Evolutionary conservation across 2,888 invertebrate species (phyloP), one percentile per base, ranked within the genome.

Genomic region (Tineola bisselliella): DNA sequence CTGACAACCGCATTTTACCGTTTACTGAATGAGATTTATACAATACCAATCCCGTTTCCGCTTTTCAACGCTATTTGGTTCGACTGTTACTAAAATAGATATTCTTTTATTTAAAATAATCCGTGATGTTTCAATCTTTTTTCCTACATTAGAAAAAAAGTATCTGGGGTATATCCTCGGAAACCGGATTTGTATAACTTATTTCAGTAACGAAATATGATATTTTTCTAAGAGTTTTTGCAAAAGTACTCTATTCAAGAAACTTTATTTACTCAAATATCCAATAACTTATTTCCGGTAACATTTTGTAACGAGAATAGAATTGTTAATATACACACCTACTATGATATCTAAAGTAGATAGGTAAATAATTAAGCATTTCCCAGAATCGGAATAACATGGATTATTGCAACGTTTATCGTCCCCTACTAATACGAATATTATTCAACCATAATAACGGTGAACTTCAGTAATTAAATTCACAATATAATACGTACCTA

Each of bases 41-140:
- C 48, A 48, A 48, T 48, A 48, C 48, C 48, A 48, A 48, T 48
- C 5, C 48, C 15, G 48, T 48, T 48, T 48, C 48, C 48, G 48
- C 17, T 6, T 48, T 48, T 12, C 10, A n/a, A 38, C 38, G 38
- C 38, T 38, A 10, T 38, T 38, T 38, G 10, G 38, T 38, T 12
- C 38, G 38, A 38, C 38, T n/a, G 38, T 10, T 38, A 38, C 38
- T 38, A 38, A 38, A 38, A 38, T 38, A 38, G n/a, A 38, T n/a
- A 10, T 25, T 38, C 38, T 10, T 38, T 38, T 12, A 38, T 38
- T 38, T 38, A 10, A 38, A 10, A 38, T 38, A 38, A 38, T 38
- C 38, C 38, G 38, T 38, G 38, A 38, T 38, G 10, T 38, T 38
- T n/a, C n/a, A 38, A 38, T 4, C 4, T 25, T 25, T 25, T 25